phyloP scores from a whole-genome alignment of 2,888 invertebrate species.

The Tinea trinotella region DNA sequence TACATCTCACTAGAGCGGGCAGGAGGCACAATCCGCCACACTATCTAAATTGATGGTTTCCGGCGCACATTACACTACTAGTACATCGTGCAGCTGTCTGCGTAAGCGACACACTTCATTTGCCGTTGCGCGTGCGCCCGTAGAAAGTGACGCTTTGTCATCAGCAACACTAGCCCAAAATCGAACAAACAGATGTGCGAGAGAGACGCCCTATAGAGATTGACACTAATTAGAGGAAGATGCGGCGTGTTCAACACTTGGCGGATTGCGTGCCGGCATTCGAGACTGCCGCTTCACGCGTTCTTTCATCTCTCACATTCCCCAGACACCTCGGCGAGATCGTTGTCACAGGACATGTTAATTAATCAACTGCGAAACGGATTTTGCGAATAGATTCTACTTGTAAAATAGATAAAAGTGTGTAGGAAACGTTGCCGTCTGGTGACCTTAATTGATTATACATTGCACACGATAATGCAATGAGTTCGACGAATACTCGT shows the following conservation, averaged over 20 bases:
- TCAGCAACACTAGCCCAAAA: constrained; percentile 50
- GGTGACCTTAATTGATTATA: constrained; percentile 6
- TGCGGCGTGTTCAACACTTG: background rate
- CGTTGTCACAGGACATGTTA: constrained; percentile 26
- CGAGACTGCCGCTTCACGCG: constrained; percentile 8
- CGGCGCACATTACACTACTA: constrained; percentile 57
- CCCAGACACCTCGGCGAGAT: constrained; percentile 31
- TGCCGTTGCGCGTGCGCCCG: constrained; percentile 59
- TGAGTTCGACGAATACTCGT: background rate
- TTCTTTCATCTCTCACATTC: constrained; percentile 37
- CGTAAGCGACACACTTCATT: constrained; percentile 67
- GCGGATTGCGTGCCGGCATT: constrained; percentile 16
- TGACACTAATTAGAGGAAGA: constrained; percentile 2
- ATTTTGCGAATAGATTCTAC: background rate
- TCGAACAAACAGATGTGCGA: constrained; percentile 38
- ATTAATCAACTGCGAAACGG: constrained; percentile 19
- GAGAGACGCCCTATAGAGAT: background rate
- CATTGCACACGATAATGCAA: background rate
- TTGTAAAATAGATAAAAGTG: constrained; percentile 2
- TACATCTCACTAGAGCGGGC: constrained; percentile 30
- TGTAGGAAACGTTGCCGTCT: background rate
- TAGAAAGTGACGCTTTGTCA: constrained; percentile 66
- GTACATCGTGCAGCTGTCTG: constrained; percentile 63
- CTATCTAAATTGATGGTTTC: constrained; percentile 71
- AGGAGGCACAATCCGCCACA: constrained; percentile 54